Percentiles rank a stretch among this genome's conserved stretches.
Conservation (phyloP, 2,113 vertebrate species). For the Sinocyclocheilus grahami region DNA sequence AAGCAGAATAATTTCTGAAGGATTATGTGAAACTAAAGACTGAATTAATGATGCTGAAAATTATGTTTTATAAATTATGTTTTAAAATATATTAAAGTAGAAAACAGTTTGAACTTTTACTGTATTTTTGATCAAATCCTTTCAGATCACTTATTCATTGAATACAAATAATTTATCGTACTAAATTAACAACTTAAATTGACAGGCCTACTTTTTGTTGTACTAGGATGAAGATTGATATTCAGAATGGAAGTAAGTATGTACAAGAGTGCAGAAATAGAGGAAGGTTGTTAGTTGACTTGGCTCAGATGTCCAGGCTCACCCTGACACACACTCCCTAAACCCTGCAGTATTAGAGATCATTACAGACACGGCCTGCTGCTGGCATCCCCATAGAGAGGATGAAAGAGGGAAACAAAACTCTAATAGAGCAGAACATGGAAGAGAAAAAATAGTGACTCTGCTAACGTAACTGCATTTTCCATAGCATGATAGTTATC, state of each 20-base stretch:
- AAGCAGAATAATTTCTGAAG: neutral
- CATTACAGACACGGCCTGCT: constrained; percentile 56
- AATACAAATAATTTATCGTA: too few relatives aligned
- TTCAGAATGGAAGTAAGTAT: constrained; percentile 13
- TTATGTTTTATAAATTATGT: neutral
- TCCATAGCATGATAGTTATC: neutral
- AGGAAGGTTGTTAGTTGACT: neutral
- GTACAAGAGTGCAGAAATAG: neutral
- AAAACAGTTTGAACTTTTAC: neutral
- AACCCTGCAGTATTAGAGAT: constrained; percentile 44
- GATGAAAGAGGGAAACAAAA: neutral
- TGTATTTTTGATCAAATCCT: neutral
- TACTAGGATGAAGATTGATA: neutral
- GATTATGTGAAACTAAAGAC: neutral
- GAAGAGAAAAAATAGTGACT: neutral
- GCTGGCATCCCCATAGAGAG: constrained; percentile 27
- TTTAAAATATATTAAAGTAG: neutral
- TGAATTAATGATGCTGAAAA: neutral
- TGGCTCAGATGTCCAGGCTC: constrained; percentile 14
- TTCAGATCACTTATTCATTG: too few relatives aligned
- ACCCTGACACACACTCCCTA: constrained; percentile 21
- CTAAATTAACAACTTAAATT: neutral
- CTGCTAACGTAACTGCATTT: neutral
- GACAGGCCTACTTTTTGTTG: neutral
- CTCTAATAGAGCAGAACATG: neutral